Conservation (phyloP, 1,140 invertebrate genomes). For the Tribolium castaneum region DNA sequence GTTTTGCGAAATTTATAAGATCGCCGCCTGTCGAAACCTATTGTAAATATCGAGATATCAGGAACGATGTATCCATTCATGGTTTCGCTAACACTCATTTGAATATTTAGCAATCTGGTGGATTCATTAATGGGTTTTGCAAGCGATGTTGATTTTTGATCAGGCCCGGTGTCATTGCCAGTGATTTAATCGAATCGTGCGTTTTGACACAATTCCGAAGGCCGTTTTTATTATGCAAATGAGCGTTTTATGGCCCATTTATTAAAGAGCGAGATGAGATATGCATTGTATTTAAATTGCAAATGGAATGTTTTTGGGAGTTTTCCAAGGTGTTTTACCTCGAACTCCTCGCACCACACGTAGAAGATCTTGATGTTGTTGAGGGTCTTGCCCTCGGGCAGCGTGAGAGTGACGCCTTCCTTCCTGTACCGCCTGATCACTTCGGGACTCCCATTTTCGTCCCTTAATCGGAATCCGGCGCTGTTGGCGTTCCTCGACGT, state of each 20-base stretch:
- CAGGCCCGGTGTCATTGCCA: constrained; percentile 2
- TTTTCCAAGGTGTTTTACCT: constrained; percentile 70
- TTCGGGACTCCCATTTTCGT: constrained; percentile 81
- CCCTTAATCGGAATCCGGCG: constrained; percentile 80
- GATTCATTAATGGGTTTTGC: constrained; percentile 17
- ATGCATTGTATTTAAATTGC: constrained; percentile 32
- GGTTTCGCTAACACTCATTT: constrained; percentile 13
- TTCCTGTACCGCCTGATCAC: constrained; percentile 81
- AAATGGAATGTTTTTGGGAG: background rate
- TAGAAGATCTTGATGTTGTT: constrained; percentile 87
- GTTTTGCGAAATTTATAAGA: no score
- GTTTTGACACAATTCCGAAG: background rate
- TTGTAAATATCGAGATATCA: constrained; percentile 14
- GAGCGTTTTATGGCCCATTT: background rate
- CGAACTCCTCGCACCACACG: constrained; percentile 90
- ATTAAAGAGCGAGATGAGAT: constrained; percentile 5
- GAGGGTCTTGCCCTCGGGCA: constrained; percentile 87
- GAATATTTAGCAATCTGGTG: constrained; percentile 1
- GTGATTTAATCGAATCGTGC: background rate
- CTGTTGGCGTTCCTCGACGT: constrained; percentile 72
- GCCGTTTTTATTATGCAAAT: constrained; percentile 21
- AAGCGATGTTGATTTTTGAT: background rate
- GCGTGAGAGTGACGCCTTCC: constrained; percentile 82
- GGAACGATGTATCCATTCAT: background rate
- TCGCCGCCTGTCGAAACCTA: background rate